These are phyloP conservation scores for Dinoponera quadriceps DNA, from an alignment of 1,140 invertebrate genomes.

Conservation along the genomic window DNA sequence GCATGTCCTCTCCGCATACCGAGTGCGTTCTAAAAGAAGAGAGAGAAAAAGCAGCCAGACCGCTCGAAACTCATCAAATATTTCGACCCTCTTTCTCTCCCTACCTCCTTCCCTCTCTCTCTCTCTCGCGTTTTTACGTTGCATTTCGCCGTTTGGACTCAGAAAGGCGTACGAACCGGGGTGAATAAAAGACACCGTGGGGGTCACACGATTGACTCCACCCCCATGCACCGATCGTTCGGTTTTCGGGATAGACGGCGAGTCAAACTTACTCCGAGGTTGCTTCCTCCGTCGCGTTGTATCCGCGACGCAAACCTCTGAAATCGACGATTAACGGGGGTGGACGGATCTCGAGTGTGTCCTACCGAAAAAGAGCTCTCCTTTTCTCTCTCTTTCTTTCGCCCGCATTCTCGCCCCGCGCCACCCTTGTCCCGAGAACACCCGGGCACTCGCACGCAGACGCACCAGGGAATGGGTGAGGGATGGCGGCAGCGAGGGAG, in stretches of 20 bases:
- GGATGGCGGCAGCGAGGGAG: neutral
- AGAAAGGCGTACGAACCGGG: neutral
- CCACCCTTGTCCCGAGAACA: constrained; percentile 53
- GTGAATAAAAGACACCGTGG: neutral
- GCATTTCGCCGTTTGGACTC: neutral
- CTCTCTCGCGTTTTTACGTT: neutral
- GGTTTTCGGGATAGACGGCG: neutral
- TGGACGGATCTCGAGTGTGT: neutral
- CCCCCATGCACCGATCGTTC: neutral
- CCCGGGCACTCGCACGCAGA: constrained; percentile 64
- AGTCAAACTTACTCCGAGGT: neutral
- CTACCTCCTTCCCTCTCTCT: too few relatives aligned
- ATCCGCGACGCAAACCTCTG: constrained; percentile 20
- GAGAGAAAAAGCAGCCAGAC: too few relatives aligned
- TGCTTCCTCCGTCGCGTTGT: neutral
- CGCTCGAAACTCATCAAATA: too few relatives aligned
- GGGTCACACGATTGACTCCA: constrained; percentile 2
- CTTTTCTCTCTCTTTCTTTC: constrained; percentile 36
- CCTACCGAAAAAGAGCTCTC: constrained; percentile 44
- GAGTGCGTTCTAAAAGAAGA: too few relatives aligned
- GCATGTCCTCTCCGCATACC: neutral
- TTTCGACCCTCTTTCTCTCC: too few relatives aligned
- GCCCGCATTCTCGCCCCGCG: constrained; percentile 29
- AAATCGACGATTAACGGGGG: constrained; percentile 51
- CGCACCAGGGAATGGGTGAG: constrained; percentile 39